Evolutionary conservation across 2,888 invertebrate species (phyloP).

Genomic region (Cenopis cana): DNA sequence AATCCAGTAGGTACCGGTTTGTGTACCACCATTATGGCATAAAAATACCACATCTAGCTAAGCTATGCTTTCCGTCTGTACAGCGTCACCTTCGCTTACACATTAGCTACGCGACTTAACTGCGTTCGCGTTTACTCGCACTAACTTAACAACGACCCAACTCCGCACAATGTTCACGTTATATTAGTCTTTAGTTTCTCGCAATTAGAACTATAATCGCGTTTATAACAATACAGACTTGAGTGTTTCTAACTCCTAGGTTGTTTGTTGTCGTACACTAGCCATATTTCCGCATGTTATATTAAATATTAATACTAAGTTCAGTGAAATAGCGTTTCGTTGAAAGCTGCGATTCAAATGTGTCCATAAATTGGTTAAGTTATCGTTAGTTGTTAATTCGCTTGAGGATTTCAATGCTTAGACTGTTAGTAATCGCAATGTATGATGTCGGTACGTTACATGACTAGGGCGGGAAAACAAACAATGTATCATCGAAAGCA

Average conservation of each 20-base stretch:
- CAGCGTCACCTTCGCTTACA: constrained; percentile 65
- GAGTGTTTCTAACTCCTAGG: neutral
- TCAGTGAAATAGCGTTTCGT: constrained; percentile 21
- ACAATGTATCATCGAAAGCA: neutral
- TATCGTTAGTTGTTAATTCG: constrained; percentile 19
- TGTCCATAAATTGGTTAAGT: constrained; percentile 18
- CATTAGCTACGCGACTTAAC: constrained; percentile 73
- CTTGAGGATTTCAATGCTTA: neutral
- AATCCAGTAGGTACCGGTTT: neutral
- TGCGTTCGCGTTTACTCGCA: constrained; percentile 61
- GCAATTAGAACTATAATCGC: neutral
- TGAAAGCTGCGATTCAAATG: constrained; percentile 16
- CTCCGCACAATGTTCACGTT: neutral
- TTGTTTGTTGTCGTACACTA: constrained; percentile 52
- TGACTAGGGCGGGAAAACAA: neutral
- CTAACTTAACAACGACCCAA: neutral
- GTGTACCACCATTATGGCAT: neutral
- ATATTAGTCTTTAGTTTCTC: neutral
- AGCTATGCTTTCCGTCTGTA: constrained; percentile 31
- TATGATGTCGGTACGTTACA: neutral
- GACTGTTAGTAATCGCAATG: neutral
- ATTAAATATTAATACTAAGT: constrained; percentile 28
- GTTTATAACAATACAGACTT: neutral
- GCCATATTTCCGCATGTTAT: constrained; percentile 30
- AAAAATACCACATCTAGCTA: constrained; percentile 19